These are phyloP conservation scores for Clavelina lepadiformis DNA, from an alignment of 23 tunicate species.

Conservation along the genomic window DNA sequence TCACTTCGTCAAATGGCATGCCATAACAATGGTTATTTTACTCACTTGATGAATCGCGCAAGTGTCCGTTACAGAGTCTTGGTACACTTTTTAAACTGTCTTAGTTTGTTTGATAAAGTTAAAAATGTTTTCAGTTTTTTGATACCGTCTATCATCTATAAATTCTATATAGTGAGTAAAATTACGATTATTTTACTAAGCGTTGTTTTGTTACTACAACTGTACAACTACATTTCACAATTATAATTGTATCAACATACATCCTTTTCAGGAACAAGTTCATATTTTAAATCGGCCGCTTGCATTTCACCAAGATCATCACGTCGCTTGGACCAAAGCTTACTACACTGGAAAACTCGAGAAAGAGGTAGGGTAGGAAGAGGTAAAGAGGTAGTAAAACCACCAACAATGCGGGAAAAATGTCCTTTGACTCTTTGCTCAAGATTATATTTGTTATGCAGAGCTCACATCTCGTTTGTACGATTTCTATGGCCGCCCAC, in stretches of 20 bases:
- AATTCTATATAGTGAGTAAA: too few relatives aligned
- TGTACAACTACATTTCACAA: too few relatives aligned
- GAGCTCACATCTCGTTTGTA: not conserved
- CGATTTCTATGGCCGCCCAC: slow-evolving; percentile 59
- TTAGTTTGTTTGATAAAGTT: too few relatives aligned
- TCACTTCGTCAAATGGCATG: slow-evolving; percentile 70
- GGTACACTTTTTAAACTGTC: slow-evolving; percentile 42
- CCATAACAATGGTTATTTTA: slow-evolving; percentile 66
- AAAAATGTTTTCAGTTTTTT: too few relatives aligned
- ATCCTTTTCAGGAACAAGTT: slow-evolving; percentile 40
- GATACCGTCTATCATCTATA: too few relatives aligned
- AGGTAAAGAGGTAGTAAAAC: slow-evolving; percentile 27
- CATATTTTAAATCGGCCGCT: slow-evolving; percentile 65
- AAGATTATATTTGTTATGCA: too few relatives aligned
- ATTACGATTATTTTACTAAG: too few relatives aligned
- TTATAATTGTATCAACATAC: too few relatives aligned
- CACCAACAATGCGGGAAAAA: too few relatives aligned
- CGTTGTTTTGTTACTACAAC: too few relatives aligned
- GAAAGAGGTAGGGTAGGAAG: too few relatives aligned
- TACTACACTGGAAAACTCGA: slow-evolving; percentile 41
- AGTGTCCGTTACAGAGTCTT: slow-evolving; percentile 64
- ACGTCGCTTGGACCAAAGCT: slow-evolving; percentile 71
- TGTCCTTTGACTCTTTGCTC: too few relatives aligned
- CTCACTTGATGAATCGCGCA: slow-evolving; percentile 59
- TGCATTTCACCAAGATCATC: slow-evolving; percentile 49